Percentiles rank a stretch among this genome's conserved stretches.
phyloP scores from a whole-genome alignment of 1,140 invertebrate genomes.

The Drosophila erecta region DNA sequence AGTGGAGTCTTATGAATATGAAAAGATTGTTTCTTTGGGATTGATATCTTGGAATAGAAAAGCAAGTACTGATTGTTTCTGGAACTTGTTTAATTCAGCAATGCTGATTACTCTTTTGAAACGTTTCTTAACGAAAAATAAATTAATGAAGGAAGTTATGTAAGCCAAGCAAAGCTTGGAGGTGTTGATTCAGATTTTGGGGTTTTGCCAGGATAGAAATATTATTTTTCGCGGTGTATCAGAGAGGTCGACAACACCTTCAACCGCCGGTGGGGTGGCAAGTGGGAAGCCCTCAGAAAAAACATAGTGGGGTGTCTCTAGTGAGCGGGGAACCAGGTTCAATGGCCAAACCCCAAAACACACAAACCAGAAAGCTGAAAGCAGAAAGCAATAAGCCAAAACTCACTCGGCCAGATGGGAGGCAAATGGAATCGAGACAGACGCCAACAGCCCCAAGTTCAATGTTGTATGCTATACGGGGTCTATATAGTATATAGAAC shows the following conservation, averaged over 20 bases:
- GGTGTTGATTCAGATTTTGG: too few species aligned
- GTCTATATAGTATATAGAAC: constrained; percentile 8
- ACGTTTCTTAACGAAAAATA: too few species aligned
- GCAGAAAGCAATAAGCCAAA: constrained; percentile 24
- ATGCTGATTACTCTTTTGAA: not conserved
- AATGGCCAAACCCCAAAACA: constrained; percentile 40
- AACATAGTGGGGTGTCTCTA: constrained; percentile 23
- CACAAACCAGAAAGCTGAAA: constrained; percentile 7
- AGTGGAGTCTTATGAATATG: not conserved
- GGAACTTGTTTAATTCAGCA: not conserved
- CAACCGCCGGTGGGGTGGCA: constrained; percentile 4
- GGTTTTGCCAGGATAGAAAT: too few species aligned
- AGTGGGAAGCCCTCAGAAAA: not conserved
- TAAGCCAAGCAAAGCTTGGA: too few species aligned
- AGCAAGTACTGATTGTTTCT: not conserved
- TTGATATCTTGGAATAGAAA: too few species aligned
- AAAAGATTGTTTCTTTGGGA: not conserved
- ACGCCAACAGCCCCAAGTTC: constrained; percentile 23
- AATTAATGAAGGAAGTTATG: too few species aligned
- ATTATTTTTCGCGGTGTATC: not conserved
- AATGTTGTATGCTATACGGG: constrained; percentile 16
- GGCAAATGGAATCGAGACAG: constrained; percentile 31
- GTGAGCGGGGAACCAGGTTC: constrained; percentile 40
- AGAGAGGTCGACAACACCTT: not conserved
- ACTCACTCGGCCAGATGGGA: constrained; percentile 36